Conservation (phyloP, 2,797 vertebrate genomes). For the Spheniscus humboldti region DNA sequence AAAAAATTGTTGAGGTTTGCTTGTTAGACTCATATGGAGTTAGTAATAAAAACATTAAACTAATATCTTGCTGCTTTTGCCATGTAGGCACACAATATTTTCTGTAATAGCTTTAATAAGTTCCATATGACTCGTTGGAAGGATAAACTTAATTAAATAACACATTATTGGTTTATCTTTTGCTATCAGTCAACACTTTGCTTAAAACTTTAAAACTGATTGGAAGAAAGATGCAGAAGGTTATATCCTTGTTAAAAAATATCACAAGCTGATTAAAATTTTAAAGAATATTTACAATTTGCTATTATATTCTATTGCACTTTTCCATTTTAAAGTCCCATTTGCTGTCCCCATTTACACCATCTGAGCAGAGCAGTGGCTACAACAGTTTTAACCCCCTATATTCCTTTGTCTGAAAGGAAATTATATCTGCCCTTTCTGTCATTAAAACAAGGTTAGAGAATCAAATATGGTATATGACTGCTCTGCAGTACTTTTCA, state of each 20-base stretch:
- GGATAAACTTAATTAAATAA: background rate
- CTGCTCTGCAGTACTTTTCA: background rate
- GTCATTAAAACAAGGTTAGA: background rate
- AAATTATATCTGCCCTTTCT: background rate
- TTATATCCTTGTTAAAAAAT: background rate
- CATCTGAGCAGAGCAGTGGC: background rate
- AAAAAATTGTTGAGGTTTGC: background rate
- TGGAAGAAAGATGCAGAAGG: background rate
- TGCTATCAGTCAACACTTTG: background rate
- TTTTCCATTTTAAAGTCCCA: background rate
- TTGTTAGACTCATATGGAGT: background rate
- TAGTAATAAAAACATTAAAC: background rate
- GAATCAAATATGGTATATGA: background rate
- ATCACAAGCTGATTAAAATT: background rate
- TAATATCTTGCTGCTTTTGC: constrained; percentile 10
- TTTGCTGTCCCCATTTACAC: background rate
- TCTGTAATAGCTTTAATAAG: constrained; percentile 15
- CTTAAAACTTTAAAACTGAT: background rate
- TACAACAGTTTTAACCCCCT: background rate
- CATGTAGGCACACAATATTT: background rate
- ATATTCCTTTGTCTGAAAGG: background rate
- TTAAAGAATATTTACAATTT: background rate
- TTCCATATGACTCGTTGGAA: background rate
- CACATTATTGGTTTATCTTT: background rate
- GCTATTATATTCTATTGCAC: background rate